phyloP scores from a whole-genome alignment of 2,888 invertebrate genomes.

The Plemyria rubiginata region DNA sequence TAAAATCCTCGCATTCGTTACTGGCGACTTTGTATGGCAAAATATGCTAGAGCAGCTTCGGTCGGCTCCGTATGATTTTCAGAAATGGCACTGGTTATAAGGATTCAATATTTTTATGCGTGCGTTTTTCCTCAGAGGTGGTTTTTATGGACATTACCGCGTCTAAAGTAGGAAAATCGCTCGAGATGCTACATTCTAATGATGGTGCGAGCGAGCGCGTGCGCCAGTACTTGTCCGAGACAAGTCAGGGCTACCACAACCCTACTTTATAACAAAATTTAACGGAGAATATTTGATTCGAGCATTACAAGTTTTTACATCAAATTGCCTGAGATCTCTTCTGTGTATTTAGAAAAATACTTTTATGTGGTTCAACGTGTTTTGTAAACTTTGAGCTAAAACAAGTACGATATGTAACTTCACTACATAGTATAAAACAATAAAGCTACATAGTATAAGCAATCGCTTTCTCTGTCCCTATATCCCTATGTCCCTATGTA shows the following conservation, averaged over 20 bases:
- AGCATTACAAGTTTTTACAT: too few relatives aligned
- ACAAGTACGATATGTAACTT: too few relatives aligned
- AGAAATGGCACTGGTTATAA: slow-evolving; percentile 78
- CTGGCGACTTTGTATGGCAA: slow-evolving; percentile 75
- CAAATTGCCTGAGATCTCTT: too few relatives aligned
- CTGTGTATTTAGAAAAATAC: too few relatives aligned
- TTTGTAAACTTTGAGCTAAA: too few relatives aligned
- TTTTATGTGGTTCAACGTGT: too few relatives aligned
- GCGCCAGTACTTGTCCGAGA: slow-evolving; percentile 67
- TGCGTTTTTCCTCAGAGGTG: slow-evolving; percentile 73
- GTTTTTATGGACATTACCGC: slow-evolving; percentile 81
- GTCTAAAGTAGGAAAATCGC: slow-evolving; percentile 83
- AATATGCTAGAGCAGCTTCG: slow-evolving; percentile 77
- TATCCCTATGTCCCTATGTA: too few relatives aligned
- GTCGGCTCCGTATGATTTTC: slow-evolving; percentile 83
- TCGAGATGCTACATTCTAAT: slow-evolving; percentile 82
- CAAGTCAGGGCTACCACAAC: slow-evolving; percentile 56
- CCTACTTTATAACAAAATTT: background rate
- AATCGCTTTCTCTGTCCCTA: too few relatives aligned
- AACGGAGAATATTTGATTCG: too few relatives aligned
- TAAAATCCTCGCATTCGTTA: slow-evolving; percentile 83
- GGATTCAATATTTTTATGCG: slow-evolving; percentile 84
- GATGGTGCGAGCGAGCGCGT: slow-evolving; percentile 78
- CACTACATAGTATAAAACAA: too few relatives aligned
- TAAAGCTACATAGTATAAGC: too few relatives aligned